Evolutionary conservation across 2,113 vertebrate genomes (phyloP), one percentile per base, ranked within the genome.

Genomic region (Podarcis cretensis): DNA sequence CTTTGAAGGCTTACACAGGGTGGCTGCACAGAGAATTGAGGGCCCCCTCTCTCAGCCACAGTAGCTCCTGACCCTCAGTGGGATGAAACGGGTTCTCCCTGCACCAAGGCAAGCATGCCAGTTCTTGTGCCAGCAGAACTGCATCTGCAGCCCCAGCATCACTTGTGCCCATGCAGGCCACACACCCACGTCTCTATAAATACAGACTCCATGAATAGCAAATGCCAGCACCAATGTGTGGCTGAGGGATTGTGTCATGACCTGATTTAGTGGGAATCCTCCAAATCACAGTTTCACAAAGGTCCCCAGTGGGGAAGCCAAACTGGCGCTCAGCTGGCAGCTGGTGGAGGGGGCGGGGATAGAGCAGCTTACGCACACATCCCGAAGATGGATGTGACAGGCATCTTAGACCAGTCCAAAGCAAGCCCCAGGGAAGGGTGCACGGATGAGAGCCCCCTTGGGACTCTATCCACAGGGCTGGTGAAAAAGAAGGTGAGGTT

Each of bases 231-330:
- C 1, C 13, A 37, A 78, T n/a, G 59, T 57, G 87, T 69, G 43
- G 78, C n/a, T 20, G 69, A 78, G 73, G 81, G 87, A 68, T 69
- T 66, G 63, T 57, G 65, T 32, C 23, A 23, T 89, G 87, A 84
- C 81, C 81, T 88, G 81, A 30, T 83, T 78, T 68, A 57, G 43
- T 5, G 87, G 87, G 81, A 84, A 84, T 78, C 87, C 81, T 89
- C 81, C 10, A 25, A 37, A 32, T 54, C 54, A 27, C 27, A 76
- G 81, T 12, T 81, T 30, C 7, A 2, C 59, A 65, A 43, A 43
- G 59, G 25, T n/a, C 21, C 59, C 74, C 8, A 20, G 57, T 8
- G 54, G 84, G 73, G 83, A 8, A 40, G 5, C 3, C 23, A 32
- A 21, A 27, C 6, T 32, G 25, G 71, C 25, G 3, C 40, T 12